These are phyloP conservation scores for Metridium senile DNA, from an alignment of 92 coral and sea anemone species.

Conservation along the genomic window DNA sequence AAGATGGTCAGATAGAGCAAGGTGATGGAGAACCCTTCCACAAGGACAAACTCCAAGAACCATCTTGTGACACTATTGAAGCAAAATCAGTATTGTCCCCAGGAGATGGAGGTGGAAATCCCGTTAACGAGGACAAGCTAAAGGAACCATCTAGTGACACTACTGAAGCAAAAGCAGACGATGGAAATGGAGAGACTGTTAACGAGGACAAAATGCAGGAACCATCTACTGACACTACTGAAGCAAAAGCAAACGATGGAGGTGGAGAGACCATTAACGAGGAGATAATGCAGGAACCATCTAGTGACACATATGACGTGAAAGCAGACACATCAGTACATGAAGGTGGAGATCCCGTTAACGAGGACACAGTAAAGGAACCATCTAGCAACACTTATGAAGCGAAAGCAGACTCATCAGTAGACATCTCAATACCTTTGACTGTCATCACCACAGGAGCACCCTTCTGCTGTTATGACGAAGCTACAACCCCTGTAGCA, in stretches of 20 bases:
- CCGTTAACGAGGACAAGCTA: not conserved
- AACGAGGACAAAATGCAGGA: not conserved
- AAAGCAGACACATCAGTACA: too few relatives aligned
- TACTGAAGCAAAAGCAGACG: too few relatives aligned
- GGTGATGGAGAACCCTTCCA: not conserved
- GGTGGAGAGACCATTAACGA: not conserved
- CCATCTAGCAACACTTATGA: too few relatives aligned
- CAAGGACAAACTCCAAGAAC: not conserved
- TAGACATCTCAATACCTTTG: slow-evolving; percentile 3
- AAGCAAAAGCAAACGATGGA: too few relatives aligned
- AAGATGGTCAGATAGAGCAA: too few relatives aligned
- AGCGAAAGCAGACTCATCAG: too few relatives aligned
- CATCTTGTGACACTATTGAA: too few relatives aligned
- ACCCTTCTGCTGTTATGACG: slow-evolving; percentile 12
- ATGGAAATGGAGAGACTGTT: too few relatives aligned
- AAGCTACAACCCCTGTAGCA: slow-evolving; percentile 13
- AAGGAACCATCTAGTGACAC: not conserved
- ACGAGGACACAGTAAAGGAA: not conserved
- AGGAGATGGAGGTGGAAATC: not conserved
- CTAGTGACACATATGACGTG: too few relatives aligned
- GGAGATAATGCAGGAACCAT: not conserved
- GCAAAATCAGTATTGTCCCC: too few relatives aligned
- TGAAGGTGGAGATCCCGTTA: not conserved
- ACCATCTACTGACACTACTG: not conserved
- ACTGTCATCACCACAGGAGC: slow-evolving; percentile 5